Percentiles rank a stretch among this genome's conserved stretches.
These are phyloP conservation scores for Drosophila greeni DNA, from an alignment of 2,888 invertebrate genomes.

Conservation along the genomic window DNA sequence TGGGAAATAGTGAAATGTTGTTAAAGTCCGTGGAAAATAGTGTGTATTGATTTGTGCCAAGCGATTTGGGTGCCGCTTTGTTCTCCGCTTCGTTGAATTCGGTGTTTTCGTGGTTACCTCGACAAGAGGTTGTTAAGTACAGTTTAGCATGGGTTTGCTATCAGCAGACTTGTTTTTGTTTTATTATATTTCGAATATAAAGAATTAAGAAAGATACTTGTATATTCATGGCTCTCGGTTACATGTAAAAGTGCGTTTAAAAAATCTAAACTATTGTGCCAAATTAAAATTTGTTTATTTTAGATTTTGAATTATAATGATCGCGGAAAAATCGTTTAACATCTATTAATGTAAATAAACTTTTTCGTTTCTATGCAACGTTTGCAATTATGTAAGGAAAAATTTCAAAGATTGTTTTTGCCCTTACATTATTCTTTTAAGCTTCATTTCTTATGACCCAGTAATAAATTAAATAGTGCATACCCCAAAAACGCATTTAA, in stretches of 20 bases:
- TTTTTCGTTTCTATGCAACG: too few species aligned
- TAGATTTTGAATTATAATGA: too few species aligned
- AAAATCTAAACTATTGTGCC: too few species aligned
- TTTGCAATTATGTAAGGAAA: too few species aligned
- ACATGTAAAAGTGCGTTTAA: not conserved
- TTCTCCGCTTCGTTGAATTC: constrained; percentile 3
- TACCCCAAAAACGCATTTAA: not conserved
- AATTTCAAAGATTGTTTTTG: too few species aligned
- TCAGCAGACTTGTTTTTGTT: not conserved
- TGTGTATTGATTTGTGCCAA: constrained; percentile 12
- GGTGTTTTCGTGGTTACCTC: not conserved
- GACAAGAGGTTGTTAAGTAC: constrained; percentile 3
- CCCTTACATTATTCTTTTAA: not conserved
- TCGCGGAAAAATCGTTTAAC: too few species aligned
- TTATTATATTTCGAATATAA: not conserved
- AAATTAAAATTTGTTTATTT: too few species aligned
- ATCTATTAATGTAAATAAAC: too few species aligned
- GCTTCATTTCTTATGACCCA: not conserved
- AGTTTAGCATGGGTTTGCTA: constrained; percentile 4
- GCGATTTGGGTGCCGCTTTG: constrained; percentile 1
- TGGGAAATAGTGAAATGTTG: constrained; percentile 1
- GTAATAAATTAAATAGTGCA: not conserved
- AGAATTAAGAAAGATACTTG: not conserved
- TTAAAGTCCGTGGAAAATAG: not conserved
- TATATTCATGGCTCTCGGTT: not conserved